These are phyloP conservation scores for Oreonectes daqikongensis DNA, from an alignment of 2,797 vertebrate species.

Conservation along the genomic window DNA sequence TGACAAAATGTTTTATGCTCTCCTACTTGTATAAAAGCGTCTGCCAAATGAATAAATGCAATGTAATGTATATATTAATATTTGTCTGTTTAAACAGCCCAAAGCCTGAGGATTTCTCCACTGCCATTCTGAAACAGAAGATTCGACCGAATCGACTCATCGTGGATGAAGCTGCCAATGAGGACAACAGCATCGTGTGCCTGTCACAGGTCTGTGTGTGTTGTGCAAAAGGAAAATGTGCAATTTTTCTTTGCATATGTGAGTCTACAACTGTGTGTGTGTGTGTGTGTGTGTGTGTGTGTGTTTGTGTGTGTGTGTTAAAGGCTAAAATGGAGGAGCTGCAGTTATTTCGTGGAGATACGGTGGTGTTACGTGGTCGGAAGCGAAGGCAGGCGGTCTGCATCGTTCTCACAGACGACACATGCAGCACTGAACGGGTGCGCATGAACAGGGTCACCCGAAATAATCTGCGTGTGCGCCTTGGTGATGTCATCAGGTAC, in stretches of 20 bases:
- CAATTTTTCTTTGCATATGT: slow-evolving; percentile 17
- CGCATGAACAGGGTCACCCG: slow-evolving; percentile 77
- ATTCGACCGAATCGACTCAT: slow-evolving; percentile 77
- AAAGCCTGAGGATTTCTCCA: slow-evolving; percentile 78
- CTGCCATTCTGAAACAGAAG: slow-evolving; percentile 80
- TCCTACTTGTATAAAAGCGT: too few species aligned
- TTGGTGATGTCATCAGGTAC: slow-evolving; percentile 79
- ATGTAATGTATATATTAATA: too few species aligned
- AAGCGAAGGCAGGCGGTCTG: slow-evolving; percentile 76
- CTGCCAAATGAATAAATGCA: too few species aligned
- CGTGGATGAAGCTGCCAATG: slow-evolving; percentile 78
- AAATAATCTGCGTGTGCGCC: slow-evolving; percentile 78
- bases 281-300: slow-evolving; percentile 21
- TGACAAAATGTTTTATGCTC: too few species aligned
- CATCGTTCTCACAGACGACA: slow-evolving; percentile 74
- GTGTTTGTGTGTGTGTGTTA: slow-evolving; percentile 5
- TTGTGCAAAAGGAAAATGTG: too few species aligned
- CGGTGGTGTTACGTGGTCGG: slow-evolving; percentile 73
- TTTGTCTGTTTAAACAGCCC: slow-evolving; percentile 60
- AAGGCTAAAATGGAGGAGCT: slow-evolving; percentile 79
- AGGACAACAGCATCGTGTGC: slow-evolving; percentile 80
- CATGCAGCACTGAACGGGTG: slow-evolving; percentile 69
- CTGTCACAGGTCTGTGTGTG: slow-evolving; percentile 72
- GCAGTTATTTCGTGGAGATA: slow-evolving; percentile 80
- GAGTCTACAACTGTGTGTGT: slow-evolving; percentile 14